A percentile compares a stretch with the other conserved stretches of the same genome.
These are phyloP conservation scores for Procambarus virginalis DNA, from an alignment of 1,140 invertebrate genomes.

Conservation along the genomic window DNA sequence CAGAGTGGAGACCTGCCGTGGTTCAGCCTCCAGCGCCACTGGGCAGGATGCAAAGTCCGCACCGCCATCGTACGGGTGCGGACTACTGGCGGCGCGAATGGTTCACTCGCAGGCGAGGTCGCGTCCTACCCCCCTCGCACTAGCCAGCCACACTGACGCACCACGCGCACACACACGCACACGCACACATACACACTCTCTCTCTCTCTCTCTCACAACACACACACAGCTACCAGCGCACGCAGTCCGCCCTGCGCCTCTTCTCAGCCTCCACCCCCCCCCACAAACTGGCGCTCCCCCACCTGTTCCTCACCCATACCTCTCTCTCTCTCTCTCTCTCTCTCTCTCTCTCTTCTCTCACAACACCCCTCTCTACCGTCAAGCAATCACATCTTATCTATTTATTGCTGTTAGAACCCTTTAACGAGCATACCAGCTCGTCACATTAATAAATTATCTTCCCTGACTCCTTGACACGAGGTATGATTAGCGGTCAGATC, in stretches of 20 bases:
- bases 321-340: background rate
- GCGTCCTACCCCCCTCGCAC: background rate
- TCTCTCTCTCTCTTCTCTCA: too few species aligned
- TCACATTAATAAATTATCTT: too few species aligned
- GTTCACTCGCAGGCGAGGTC: background rate
- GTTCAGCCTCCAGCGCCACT: background rate
- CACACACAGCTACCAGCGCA: background rate
- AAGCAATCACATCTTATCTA: too few species aligned
- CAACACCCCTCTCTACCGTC: too few species aligned
- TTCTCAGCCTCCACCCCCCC: background rate
- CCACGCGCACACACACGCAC: background rate
- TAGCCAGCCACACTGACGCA: background rate
- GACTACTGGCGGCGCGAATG: background rate
- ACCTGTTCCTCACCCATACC: background rate
- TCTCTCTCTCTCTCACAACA: too few species aligned
- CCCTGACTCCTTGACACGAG: too few species aligned
- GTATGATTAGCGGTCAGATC: too few species aligned
- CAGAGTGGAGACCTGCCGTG: background rate
- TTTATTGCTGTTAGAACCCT: too few species aligned
- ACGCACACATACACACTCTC: background rate
- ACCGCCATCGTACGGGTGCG: conserved; percentile 8
- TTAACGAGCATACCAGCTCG: too few species aligned
- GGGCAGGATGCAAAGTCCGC: background rate
- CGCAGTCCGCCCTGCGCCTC: background rate
- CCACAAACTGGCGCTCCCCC: background rate